These are phyloP conservation scores for Lethenteron camtschaticum DNA, from an alignment of 2,113 vertebrate genomes.

Conservation along the genomic window DNA sequence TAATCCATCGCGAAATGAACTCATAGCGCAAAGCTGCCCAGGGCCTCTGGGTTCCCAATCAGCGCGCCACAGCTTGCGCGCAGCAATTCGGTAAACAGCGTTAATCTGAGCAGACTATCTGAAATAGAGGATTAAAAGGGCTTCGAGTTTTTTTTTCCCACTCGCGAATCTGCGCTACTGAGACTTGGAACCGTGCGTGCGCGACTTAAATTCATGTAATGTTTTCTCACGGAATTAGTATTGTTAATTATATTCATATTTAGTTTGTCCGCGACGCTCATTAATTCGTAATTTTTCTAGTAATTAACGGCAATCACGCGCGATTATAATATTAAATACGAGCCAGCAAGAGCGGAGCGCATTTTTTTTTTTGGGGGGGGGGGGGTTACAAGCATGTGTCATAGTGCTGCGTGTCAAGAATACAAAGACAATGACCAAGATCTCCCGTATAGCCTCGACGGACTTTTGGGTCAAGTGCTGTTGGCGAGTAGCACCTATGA, in stretches of 20 bases:
- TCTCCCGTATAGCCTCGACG: too few relatives aligned
- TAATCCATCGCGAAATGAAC: neutral
- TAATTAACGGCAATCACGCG: slow-evolving; percentile 6
- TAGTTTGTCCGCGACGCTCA: slow-evolving; percentile 1
- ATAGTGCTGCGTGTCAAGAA: too few relatives aligned
- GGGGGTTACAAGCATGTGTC: too few relatives aligned
- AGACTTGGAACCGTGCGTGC: neutral
- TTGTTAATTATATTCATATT: slow-evolving; percentile 4
- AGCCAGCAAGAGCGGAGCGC: neutral
- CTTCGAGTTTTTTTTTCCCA: neutral
- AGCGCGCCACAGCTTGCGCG: slow-evolving; percentile 4
- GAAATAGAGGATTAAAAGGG: neutral
- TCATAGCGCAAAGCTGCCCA: slow-evolving; percentile 3
- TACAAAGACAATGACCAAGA: too few relatives aligned
- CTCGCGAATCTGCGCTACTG: neutral
- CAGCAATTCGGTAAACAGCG: slow-evolving; percentile 6
- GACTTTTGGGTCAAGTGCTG: too few relatives aligned
- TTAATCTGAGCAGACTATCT: slow-evolving; percentile 4
- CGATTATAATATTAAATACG: slow-evolving; percentile 4
- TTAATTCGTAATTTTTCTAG: slow-evolving; percentile 6
- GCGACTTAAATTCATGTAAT: slow-evolving; percentile 3
- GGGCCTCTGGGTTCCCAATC: slow-evolving; percentile 5
- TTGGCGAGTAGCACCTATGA: too few relatives aligned
- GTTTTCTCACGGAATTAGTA: slow-evolving; percentile 1
- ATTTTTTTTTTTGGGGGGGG: too few relatives aligned